phyloP scores from a whole-genome alignment of 2,113 vertebrate species.

The Chamaetylas fuelleborni region DNA sequence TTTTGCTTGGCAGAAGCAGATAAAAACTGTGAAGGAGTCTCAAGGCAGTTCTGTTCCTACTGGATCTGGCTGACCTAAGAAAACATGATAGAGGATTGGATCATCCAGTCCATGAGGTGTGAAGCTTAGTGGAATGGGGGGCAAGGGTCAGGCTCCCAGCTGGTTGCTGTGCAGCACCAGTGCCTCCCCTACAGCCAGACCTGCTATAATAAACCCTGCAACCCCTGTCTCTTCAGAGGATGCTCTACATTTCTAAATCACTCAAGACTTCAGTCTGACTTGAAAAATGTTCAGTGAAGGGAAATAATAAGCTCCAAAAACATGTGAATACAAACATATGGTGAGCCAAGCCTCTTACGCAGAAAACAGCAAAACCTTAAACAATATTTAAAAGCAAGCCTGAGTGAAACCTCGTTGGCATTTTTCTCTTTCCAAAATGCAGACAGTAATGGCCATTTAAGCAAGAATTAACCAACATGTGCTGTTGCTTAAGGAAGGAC shows the following conservation, averaged over 20 bases:
- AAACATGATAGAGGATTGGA: not conserved
- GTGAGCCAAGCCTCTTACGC: not conserved
- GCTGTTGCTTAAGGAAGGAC: not conserved
- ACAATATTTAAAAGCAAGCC: not conserved
- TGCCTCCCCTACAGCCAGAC: not conserved
- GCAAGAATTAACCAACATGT: not conserved
- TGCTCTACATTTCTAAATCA: not conserved
- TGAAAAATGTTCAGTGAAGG: not conserved
- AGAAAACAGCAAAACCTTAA: not conserved
- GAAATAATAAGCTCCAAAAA: not conserved
- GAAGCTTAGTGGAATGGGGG: not conserved
- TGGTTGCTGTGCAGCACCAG: fast-evolving
- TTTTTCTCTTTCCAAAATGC: not conserved
- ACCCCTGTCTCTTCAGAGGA: not conserved
- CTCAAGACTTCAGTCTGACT: not conserved
- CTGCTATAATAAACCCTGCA: not conserved
- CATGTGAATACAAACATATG: not conserved
- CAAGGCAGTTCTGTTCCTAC: not conserved
- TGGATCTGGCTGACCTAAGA: not conserved
- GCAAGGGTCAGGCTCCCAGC: not conserved
- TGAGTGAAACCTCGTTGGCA: not conserved
- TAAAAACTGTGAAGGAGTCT: not conserved
- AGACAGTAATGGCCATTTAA: not conserved
- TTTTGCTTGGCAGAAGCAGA: not conserved
- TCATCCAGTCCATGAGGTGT: not conserved